A percentile compares a stretch with the other conserved stretches of the same genome.
These are phyloP conservation scores for Helogale parvula DNA, from an alignment of 2,113 vertebrate species.

Conservation along the genomic window DNA sequence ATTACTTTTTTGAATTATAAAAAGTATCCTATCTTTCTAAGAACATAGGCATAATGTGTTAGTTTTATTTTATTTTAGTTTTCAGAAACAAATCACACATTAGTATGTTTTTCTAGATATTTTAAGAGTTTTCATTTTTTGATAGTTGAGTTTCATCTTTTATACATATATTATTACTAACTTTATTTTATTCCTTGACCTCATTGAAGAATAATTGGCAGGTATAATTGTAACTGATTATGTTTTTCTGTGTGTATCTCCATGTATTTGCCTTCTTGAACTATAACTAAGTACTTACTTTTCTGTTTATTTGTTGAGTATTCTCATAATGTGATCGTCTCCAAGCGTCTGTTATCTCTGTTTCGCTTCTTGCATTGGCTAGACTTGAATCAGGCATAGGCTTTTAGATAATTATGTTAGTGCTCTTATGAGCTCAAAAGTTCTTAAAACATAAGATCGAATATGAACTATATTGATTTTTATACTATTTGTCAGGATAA, in stretches of 20 bases:
- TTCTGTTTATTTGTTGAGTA: neutral
- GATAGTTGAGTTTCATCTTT: neutral
- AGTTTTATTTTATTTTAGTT: neutral
- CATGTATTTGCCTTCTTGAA: neutral
- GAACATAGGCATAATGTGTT: neutral
- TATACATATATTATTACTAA: neutral
- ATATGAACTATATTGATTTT: neutral
- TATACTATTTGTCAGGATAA: neutral
- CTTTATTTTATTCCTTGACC: neutral
- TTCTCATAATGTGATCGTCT: neutral
- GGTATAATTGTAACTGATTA: neutral
- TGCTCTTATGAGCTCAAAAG: neutral
- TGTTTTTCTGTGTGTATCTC: neutral
- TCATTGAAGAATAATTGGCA: neutral
- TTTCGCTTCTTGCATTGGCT: neutral
- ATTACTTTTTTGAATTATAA: neutral
- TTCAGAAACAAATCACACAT: neutral
- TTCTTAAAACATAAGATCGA: neutral
- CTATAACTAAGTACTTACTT: neutral
- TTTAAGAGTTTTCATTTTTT: neutral
- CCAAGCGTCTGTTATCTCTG: neutral
- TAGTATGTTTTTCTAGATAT: neutral
- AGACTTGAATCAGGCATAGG: neutral
- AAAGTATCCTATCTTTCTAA: neutral
- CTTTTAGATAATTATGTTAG: neutral